phyloP scores from a whole-genome alignment of 2,888 invertebrate genomes.

The Xestia ashworthii region DNA sequence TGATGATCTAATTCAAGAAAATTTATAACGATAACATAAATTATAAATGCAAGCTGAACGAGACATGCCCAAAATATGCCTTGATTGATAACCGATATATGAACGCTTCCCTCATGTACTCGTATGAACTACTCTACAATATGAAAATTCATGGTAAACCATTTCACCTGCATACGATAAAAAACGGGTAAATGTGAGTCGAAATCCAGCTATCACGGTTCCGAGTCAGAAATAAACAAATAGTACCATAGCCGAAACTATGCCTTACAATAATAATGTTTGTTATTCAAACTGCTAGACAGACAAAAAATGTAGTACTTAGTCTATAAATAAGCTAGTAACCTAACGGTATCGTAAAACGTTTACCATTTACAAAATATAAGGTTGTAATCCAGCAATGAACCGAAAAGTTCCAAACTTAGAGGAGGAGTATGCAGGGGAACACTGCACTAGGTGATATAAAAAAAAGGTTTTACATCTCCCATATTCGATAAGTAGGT shows the following conservation, averaged over 20 bases:
- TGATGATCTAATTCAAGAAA: background rate
- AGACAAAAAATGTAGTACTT: background rate
- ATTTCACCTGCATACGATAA: slow-evolving; percentile 11
- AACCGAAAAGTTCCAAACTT: background rate
- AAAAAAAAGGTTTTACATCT: no score
- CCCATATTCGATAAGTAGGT: no score
- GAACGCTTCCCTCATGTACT: slow-evolving; percentile 1
- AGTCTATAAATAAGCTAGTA: background rate
- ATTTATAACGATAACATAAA: background rate
- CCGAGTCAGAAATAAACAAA: background rate
- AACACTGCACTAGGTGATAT: background rate
- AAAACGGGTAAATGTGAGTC: background rate
- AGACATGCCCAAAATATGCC: slow-evolving; percentile 21
- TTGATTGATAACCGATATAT: slow-evolving; percentile 10
- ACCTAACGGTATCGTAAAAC: no score
- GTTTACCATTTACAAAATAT: no score
- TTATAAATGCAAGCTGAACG: slow-evolving; percentile 5
- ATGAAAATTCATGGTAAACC: slow-evolving; percentile 10
- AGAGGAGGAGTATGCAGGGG: background rate
- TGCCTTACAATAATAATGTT: background rate
- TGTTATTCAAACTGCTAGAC: background rate
- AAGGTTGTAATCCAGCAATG: background rate
- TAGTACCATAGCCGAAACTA: background rate
- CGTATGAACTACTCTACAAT: slow-evolving; percentile 7
- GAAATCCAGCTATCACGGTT: background rate